Conservation (phyloP, 1,140 invertebrate genomes). For the Diachasmimorpha longicaudata region DNA sequence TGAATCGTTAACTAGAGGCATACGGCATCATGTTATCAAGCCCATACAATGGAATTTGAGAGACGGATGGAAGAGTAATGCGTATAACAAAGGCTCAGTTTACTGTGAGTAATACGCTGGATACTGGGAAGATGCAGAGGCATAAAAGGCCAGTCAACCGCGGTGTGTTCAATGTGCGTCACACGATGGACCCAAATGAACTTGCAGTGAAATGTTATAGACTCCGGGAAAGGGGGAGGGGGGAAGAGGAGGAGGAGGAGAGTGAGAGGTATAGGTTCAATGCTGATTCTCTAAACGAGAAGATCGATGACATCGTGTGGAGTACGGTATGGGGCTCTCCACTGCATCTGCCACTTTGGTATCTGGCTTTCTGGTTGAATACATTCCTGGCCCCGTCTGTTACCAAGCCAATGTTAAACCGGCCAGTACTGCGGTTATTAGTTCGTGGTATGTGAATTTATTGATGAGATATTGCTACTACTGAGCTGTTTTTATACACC, state of each 20-base stretch:
- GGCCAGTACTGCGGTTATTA: constrained; percentile 3
- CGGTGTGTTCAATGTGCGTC: not conserved
- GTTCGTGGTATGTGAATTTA: not conserved
- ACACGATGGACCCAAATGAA: constrained; percentile 1
- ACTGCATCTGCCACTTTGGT: constrained; percentile 35
- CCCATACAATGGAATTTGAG: not conserved
- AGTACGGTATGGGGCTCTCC: constrained; percentile 17
- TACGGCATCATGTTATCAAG: not conserved
- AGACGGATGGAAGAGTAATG: not conserved
- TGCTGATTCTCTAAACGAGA: constrained; percentile 25
- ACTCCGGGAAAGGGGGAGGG: too few relatives aligned
- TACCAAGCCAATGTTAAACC: constrained; percentile 23
- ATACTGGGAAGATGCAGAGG: constrained; percentile 36
- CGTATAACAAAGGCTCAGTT: not conserved
- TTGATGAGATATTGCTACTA: not conserved
- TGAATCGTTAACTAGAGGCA: not conserved
- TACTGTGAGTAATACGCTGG: constrained; percentile 14
- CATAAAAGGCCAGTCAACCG: constrained; percentile 5
- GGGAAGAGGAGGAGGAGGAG: too few relatives aligned
- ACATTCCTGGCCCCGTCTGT: constrained; percentile 42
- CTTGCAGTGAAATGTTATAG: constrained; percentile 6
- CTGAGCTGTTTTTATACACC: not conserved
- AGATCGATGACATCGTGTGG: constrained; percentile 28
- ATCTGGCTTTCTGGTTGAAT: constrained; percentile 45
- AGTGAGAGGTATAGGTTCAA: not conserved